phyloP scores from a whole-genome alignment of 2,113 vertebrate genomes.

The Mirza zaza region DNA sequence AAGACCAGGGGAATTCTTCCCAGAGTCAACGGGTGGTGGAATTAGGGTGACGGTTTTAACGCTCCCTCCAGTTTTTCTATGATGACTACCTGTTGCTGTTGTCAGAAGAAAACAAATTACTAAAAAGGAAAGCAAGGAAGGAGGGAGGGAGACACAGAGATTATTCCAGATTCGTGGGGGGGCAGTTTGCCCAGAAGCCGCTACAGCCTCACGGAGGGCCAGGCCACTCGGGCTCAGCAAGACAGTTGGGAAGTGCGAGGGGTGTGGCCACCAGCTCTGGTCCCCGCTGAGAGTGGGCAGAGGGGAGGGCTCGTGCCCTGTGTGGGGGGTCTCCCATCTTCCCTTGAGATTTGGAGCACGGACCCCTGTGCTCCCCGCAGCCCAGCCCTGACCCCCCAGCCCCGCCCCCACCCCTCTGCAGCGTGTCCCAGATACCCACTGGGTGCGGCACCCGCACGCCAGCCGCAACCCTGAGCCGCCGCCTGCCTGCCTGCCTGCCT shows the following conservation, averaged over 20 bases:
- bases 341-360: background rate
- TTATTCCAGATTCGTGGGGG: background rate
- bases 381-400: background rate
- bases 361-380: background rate
- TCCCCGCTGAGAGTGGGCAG: background rate
- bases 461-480: too few relatives aligned
- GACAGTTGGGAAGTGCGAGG: background rate
- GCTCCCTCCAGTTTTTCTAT: background rate
- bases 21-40: too few relatives aligned
- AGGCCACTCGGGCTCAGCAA: background rate
- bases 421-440: rapidly evolving
- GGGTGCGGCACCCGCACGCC: background rate
- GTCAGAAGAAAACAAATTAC: background rate
- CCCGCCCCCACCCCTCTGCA: background rate
- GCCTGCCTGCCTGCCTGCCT: background rate
- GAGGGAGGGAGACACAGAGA: background rate
- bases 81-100: background rate
- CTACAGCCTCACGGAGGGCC: background rate
- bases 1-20: background rate
- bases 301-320: background rate
- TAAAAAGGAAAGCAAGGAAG: background rate
- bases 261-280: rapidly evolving
- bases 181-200: background rate
- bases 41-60: background rate
- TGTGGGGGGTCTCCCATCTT: rapidly evolving